Percentiles rank a stretch among this genome's conserved stretches.
Conservation (phyloP, 92 coral and sea anemone species). For the Bergia sp. region DNA sequence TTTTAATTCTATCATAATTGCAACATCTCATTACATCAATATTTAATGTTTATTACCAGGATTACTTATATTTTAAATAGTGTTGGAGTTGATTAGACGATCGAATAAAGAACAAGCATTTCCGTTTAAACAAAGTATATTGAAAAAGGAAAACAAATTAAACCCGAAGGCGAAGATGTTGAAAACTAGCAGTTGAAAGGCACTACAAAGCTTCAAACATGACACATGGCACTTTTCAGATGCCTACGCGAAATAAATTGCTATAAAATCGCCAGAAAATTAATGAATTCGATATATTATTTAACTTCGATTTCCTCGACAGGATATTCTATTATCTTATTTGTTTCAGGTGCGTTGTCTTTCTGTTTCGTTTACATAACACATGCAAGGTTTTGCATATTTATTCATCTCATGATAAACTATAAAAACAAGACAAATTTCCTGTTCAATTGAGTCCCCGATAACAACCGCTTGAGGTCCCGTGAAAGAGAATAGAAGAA, state of each 20-base stretch:
- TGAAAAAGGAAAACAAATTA: background rate
- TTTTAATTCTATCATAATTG: background rate
- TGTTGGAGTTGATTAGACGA: background rate
- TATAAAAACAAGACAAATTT: constrained; percentile 19
- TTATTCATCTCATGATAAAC: constrained; percentile 3
- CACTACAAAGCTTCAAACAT: background rate
- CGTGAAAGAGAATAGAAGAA: background rate
- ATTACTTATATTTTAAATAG: background rate
- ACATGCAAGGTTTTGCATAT: constrained; percentile 2
- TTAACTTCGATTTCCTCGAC: background rate
- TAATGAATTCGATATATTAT: constrained; percentile 2
- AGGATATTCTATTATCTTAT: background rate
- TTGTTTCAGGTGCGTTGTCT: background rate
- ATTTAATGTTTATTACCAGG: background rate
- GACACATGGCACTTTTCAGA: background rate
- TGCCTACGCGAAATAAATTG: background rate
- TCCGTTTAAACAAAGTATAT: constrained; percentile 25
- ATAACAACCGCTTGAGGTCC: background rate
- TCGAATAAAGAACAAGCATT: background rate
- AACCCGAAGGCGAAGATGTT: too few relatives aligned
- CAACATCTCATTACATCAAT: constrained; percentile 21
- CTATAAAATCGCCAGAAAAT: background rate
- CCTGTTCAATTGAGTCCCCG: background rate
- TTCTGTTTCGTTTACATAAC: background rate
- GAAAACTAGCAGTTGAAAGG: background rate